These are phyloP conservation scores for Borostomias antarcticus DNA, from an alignment of 2,797 vertebrate genomes.

Conservation along the genomic window DNA sequence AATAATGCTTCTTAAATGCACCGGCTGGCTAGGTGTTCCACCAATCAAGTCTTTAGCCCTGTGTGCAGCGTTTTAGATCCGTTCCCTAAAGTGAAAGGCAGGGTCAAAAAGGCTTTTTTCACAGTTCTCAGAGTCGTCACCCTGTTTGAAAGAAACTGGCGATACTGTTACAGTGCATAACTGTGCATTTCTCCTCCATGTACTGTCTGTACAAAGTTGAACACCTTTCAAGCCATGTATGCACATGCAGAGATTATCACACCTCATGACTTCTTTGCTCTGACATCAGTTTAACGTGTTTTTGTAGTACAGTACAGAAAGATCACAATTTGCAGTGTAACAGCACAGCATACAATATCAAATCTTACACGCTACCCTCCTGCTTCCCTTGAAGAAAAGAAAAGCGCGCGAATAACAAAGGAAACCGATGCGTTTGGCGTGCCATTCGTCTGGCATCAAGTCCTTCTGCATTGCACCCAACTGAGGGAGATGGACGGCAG, in stretches of 20 bases:
- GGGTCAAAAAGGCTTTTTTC: slow-evolving; percentile 36
- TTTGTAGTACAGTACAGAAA: slow-evolving; percentile 49
- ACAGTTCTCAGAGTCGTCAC: slow-evolving; percentile 41
- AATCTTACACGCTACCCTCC: slow-evolving; percentile 32
- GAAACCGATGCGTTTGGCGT: slow-evolving; percentile 6
- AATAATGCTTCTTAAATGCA: not conserved
- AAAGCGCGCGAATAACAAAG: slow-evolving; percentile 19
- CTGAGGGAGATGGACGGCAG: slow-evolving; percentile 21
- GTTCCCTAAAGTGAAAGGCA: slow-evolving; percentile 38
- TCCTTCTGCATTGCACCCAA: slow-evolving; percentile 17
- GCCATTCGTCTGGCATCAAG: slow-evolving; percentile 11
- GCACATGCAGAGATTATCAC: slow-evolving; percentile 16
- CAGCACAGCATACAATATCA: slow-evolving; percentile 57
- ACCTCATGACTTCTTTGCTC: slow-evolving; percentile 22
- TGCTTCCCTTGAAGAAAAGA: slow-evolving; percentile 18
- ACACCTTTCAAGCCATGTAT: slow-evolving; percentile 26
- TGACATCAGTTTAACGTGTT: slow-evolving; percentile 30
- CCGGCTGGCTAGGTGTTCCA: slow-evolving; percentile 28
- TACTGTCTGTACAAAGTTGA: slow-evolving; percentile 42
- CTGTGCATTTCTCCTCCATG: slow-evolving; percentile 25
- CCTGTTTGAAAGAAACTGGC: slow-evolving; percentile 44
- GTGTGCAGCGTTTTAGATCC: not conserved
- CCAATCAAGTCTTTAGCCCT: not conserved
- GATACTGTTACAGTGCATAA: slow-evolving; percentile 52
- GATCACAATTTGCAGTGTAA: slow-evolving; percentile 72